Conservation (phyloP, 2,113 vertebrate genomes). For the Lycaon pictus region DNA sequence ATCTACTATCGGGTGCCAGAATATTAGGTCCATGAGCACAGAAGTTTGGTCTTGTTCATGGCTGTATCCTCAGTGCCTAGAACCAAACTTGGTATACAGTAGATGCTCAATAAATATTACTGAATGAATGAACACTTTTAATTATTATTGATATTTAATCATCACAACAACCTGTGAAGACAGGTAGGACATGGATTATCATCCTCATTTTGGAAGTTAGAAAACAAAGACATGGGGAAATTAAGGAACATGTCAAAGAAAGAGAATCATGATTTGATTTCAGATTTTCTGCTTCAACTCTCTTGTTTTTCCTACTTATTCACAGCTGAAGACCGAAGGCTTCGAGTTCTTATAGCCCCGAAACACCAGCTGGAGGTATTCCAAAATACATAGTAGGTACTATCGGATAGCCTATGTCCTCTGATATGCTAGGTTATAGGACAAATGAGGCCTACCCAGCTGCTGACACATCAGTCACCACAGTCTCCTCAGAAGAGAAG, state of each 20-base stretch:
- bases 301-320: background rate
- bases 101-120: background rate
- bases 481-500: background rate
- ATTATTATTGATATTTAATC: background rate
- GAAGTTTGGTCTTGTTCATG: conserved; percentile 9
- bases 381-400: background rate
- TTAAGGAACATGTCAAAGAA: background rate
- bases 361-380: background rate
- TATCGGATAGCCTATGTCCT: too few relatives aligned
- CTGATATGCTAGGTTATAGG: background rate
- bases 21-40: background rate
- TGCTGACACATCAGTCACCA: background rate
- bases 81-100: background rate
- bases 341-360: background rate
- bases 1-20: background rate
- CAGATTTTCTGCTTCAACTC: background rate
- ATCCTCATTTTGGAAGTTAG: background rate
- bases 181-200: background rate
- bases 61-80: background rate
- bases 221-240: background rate
- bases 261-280: conserved; percentile 31
- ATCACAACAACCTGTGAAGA: background rate
- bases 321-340: background rate
- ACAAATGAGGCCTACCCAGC: background rate
- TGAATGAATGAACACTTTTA: background rate